A percentile compares a stretch with the other conserved stretches of the same genome.
phyloP scores from a whole-genome alignment of 2,113 vertebrate genomes.

The Actenoides hombroni region DNA sequence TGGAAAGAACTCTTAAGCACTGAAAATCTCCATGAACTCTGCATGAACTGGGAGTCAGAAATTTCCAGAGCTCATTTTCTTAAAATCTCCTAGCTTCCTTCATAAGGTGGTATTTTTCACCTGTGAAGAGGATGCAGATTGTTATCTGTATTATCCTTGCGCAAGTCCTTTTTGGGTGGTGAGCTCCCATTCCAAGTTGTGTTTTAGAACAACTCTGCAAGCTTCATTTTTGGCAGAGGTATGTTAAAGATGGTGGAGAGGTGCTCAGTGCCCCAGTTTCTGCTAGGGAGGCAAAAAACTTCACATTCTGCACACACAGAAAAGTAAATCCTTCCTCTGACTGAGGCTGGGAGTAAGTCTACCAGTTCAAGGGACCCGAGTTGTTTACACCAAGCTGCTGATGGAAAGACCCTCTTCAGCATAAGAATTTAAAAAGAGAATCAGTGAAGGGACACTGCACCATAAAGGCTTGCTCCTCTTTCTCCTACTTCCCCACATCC shows the following conservation, averaged over 20 bases:
- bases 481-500: background rate
- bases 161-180: background rate
- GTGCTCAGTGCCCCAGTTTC: rapidly evolving
- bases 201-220: background rate
- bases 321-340: background rate
- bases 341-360: background rate
- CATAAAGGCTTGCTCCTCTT: background rate
- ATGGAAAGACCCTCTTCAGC: background rate
- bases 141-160: background rate
- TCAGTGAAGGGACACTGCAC: background rate
- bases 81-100: background rate
- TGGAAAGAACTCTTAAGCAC: background rate
- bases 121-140: background rate
- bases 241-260: background rate
- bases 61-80: background rate
- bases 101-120: background rate
- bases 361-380: background rate
- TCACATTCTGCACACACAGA: background rate
- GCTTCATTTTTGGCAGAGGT: background rate
- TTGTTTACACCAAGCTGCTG: background rate
- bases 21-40: background rate
- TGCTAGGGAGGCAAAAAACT: background rate
- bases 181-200: background rate
- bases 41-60: background rate
- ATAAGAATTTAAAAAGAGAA: background rate